Evolutionary conservation across 2,113 vertebrate genomes (phyloP), one percentile per base, ranked within the genome.

Genomic region (Semnornis frantzii): DNA sequence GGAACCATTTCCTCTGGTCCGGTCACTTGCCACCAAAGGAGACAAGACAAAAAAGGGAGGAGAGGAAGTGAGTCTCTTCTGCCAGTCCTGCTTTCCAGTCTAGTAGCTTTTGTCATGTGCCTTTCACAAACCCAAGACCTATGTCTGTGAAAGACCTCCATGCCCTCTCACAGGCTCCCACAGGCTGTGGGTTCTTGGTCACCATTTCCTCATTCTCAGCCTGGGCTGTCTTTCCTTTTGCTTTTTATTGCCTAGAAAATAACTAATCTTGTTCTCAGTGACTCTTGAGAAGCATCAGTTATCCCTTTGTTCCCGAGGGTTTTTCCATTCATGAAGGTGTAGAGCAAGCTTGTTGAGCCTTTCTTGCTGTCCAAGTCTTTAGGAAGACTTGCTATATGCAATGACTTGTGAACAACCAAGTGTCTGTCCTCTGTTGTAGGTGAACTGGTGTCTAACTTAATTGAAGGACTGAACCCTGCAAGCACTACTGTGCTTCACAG

Each of bases 81-180:
- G 58, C 54, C 28, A 23, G 31, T 23, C 18, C 4, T 9, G 14
- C 21, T 82, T 89, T 83, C 54, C 28, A 31, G 54, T 30, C 65
- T 15, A 52, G 62, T 71, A 37, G 8, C 21, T 64, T 60, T 60
- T 81, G 44, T 55, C 33, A 15, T 44, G n/a, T 68, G 44, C 20
- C 33, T 57, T 86, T 76, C 34, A 11, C 11, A 80, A 58, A 62
- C 13, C 9, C 4, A 0, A 27, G 34, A 44, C 15, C 34, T 24
- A 21, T 71, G 48, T 44, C 27, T 0, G 1, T 21, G 20, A 68
- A 34, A 31, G 31, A 28, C 58, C 39, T 4, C 17, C 1, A 0
- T 11, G 30, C 18, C 33, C 58, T 83, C 59, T 70, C 8, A 13
- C 50, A n/a, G 44, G 31, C 34, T 50, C 8, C 3, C 1, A 2